Evolutionary conservation across 2,888 invertebrate species (phyloP).

Genomic region (Dorcus parallelipipedus): DNA sequence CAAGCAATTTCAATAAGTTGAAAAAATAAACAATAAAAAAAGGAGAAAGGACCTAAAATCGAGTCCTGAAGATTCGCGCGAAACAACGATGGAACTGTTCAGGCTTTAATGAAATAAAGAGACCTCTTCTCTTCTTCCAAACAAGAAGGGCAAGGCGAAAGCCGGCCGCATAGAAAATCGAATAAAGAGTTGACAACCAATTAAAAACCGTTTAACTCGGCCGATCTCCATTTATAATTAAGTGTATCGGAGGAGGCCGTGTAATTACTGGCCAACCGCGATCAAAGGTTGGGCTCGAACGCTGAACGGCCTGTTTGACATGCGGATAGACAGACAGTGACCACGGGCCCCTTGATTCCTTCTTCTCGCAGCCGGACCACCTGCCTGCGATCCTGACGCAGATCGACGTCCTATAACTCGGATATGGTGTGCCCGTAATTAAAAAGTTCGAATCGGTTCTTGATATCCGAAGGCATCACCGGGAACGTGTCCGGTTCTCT

Average conservation of each 20-base stretch:
- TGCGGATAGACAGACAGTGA: constrained; percentile 38
- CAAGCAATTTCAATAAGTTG: too few species aligned
- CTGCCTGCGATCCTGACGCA: constrained; percentile 23
- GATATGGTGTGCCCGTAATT: background rate
- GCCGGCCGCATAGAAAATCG: constrained; percentile 25
- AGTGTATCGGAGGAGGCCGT: constrained; percentile 44
- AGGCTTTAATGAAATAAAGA: background rate
- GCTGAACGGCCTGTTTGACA: constrained; percentile 35
- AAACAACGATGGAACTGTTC: too few species aligned
- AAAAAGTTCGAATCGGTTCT: background rate
- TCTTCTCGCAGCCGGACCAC: constrained; percentile 24
- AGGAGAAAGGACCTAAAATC: too few species aligned
- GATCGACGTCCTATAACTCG: background rate
- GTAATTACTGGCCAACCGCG: constrained; percentile 43
- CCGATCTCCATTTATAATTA: constrained; percentile 44
- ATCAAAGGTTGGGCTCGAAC: constrained; percentile 34
- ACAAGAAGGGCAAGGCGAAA: constrained; percentile 5
- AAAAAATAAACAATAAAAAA: too few species aligned
- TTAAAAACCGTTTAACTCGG: constrained; percentile 45
- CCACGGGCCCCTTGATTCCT: constrained; percentile 25
- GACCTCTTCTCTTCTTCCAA: background rate
- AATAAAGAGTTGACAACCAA: constrained; percentile 45
- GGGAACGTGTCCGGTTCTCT: too few species aligned
- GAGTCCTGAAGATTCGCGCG: too few species aligned
- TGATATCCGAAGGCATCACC: too few species aligned